phyloP scores from a whole-genome alignment of 2,113 vertebrate genomes.

The Dissostichus mawsoni region DNA sequence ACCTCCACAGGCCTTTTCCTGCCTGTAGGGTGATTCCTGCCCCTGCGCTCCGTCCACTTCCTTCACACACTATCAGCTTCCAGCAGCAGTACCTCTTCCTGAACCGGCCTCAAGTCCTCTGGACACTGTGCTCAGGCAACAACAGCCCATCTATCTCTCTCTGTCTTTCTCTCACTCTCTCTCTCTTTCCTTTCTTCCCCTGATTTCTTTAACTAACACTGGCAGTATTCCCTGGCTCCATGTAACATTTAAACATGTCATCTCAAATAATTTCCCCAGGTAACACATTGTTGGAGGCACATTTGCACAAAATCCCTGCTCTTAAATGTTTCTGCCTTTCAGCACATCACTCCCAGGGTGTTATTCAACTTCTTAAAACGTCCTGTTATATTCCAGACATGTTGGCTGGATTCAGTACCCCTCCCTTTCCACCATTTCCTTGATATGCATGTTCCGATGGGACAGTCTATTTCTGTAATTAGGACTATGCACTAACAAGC shows the following conservation, averaged over 20 bases:
- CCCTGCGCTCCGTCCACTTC: slow-evolving; percentile 76
- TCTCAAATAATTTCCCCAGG: slow-evolving; percentile 30
- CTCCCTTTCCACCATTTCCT: slow-evolving; percentile 75
- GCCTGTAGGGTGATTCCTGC: slow-evolving; percentile 78
- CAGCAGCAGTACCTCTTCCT: slow-evolving; percentile 80
- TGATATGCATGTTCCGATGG: slow-evolving; percentile 43
- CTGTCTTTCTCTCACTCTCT: not conserved
- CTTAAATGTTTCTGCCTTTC: slow-evolving; percentile 44
- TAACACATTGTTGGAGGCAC: not conserved
- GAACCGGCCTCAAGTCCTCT: slow-evolving; percentile 70
- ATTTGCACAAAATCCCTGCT: slow-evolving; percentile 37
- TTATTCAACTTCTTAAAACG: slow-evolving; percentile 65
- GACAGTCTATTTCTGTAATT: slow-evolving; percentile 56
- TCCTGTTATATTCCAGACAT: slow-evolving; percentile 60
- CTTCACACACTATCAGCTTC: slow-evolving; percentile 81
- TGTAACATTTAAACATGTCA: slow-evolving; percentile 5
- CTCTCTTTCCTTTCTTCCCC: not conserved
- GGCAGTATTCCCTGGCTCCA: not conserved
- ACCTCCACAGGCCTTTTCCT: slow-evolving; percentile 80
- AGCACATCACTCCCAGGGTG: slow-evolving; percentile 44
- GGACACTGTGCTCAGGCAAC: slow-evolving; percentile 61
- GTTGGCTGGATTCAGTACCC: slow-evolving; percentile 49
- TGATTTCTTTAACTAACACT: slow-evolving; percentile 31
- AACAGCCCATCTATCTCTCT: slow-evolving; percentile 67
- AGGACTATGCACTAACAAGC: slow-evolving; percentile 19